phyloP scores from a whole-genome alignment of 2,797 vertebrate genomes.

The Trachurus trachurus region DNA sequence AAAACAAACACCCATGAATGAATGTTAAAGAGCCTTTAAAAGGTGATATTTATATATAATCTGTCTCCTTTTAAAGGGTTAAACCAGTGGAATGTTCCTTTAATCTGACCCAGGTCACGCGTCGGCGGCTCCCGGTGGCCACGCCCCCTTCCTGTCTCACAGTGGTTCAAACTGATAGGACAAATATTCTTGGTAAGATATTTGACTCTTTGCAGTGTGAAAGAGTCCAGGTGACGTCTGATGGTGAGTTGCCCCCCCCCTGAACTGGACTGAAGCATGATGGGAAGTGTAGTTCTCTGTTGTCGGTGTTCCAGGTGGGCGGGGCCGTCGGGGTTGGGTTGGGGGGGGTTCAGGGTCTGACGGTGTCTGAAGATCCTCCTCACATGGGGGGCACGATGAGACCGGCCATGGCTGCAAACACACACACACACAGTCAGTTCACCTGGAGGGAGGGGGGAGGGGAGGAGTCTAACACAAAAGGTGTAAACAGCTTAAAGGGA shows the following conservation, averaged over 20 bases:
- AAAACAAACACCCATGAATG: no score
- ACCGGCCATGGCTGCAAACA: conserved; percentile 86
- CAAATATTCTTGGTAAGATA: no score
- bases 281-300: conserved; percentile 46
- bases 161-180: conserved; percentile 72
- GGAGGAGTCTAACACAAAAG: no score
- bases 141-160: conserved; percentile 58
- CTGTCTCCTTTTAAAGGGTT: no score
- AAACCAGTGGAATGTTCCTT: no score
- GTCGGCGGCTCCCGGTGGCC: conserved; percentile 47
- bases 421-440: not conserved
- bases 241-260: not conserved
- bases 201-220: no score
- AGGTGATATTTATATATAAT: no score
- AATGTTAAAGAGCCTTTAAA: no score
- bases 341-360: conserved; percentile 6
- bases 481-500: no score
- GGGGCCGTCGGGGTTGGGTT: conserved; percentile 4
- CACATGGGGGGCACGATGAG: conserved; percentile 90
- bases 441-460: not conserved
- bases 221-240: not conserved
- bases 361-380: conserved; percentile 58
- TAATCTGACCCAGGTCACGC: not conserved
- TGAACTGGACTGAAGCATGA: conserved; percentile 34
- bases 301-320: conserved; percentile 44